phyloP scores from a whole-genome alignment of 2,888 invertebrate genomes.

The Drosophila planitibia region DNA sequence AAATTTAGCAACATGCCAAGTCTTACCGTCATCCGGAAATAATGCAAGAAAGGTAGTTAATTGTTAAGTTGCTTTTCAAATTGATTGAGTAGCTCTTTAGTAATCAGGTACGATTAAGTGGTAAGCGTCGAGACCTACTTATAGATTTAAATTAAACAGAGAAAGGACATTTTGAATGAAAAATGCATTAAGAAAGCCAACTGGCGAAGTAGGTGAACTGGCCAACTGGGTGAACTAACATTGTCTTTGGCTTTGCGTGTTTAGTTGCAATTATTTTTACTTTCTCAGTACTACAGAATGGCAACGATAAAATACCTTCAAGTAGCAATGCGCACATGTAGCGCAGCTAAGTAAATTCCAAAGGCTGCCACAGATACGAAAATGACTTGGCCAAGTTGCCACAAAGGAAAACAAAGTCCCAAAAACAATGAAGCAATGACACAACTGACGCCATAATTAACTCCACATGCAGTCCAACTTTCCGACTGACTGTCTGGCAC shows the following conservation, averaged over 20 bases:
- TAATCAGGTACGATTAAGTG: constrained; percentile 32
- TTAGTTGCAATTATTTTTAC: constrained; percentile 62
- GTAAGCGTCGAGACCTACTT: constrained; percentile 38
- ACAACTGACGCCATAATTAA: constrained; percentile 66
- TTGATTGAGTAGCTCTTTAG: constrained; percentile 41
- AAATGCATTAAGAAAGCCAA: constrained; percentile 30
- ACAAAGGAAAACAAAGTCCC: background rate
- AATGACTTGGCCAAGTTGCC: constrained; percentile 36
- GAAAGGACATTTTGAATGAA: constrained; percentile 39
- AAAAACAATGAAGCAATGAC: constrained; percentile 28
- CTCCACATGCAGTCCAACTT: constrained; percentile 49
- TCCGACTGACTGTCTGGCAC: constrained; percentile 47
- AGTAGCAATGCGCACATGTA: constrained; percentile 50
- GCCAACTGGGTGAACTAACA: constrained; percentile 12
- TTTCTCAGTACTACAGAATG: constrained; percentile 39
- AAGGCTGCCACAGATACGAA: constrained; percentile 26
- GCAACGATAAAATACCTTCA: constrained; percentile 41
- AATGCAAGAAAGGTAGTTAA: constrained; percentile 19
- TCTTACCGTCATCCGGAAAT: background rate
- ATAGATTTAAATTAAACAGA: constrained; percentile 54
- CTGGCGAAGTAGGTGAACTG: background rate
- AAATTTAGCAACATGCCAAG: background rate
- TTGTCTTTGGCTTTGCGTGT: constrained; percentile 65
- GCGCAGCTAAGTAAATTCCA: constrained; percentile 46
- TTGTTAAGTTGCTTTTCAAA: constrained; percentile 22